A percentile compares a stretch with the other conserved stretches of the same genome.
These are phyloP conservation scores for Oryzias dopingdopingensis DNA, from an alignment of 2,797 vertebrate species.

Conservation along the genomic window DNA sequence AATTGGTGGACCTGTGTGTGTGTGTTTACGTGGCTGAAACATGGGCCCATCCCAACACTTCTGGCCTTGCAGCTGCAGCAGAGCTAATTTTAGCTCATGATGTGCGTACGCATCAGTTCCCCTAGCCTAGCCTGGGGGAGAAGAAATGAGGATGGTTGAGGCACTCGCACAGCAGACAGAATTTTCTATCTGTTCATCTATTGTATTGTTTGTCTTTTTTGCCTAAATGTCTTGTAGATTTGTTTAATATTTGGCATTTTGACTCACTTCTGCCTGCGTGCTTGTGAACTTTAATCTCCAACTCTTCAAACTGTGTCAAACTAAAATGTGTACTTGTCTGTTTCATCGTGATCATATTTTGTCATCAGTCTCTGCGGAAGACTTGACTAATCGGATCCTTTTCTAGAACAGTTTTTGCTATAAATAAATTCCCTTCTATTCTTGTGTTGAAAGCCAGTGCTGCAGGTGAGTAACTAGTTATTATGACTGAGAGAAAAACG, in stretches of 20 bases:
- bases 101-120: conserved; percentile 72
- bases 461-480: conserved; percentile 51
- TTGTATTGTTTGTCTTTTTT: not conserved
- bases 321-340: conserved; percentile 14
- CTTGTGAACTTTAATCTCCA: conserved; percentile 49
- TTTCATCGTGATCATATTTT: conserved; percentile 2
- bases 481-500: conserved; percentile 38
- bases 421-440: conserved; percentile 44
- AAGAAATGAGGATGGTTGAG: conserved; percentile 43
- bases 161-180: conserved; percentile 11
- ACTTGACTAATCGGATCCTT: not conserved
- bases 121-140: conserved; percentile 53
- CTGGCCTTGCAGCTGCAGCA: conserved; percentile 75
- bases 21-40: conserved; percentile 20
- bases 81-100: conserved; percentile 74
- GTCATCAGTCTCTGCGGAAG: conserved; percentile 7
- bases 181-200: conserved; percentile 18
- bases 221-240: no score
- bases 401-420: conserved; percentile 21
- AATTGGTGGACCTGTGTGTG: conserved; percentile 42
- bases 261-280: conserved; percentile 14
- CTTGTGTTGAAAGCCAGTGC: conserved; percentile 26
- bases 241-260: no score
- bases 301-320: conserved; percentile 16
- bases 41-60: conserved; percentile 61